These are phyloP conservation scores for Tiliacea citrago DNA, from an alignment of 2,888 invertebrate species.

Conservation along the genomic window DNA sequence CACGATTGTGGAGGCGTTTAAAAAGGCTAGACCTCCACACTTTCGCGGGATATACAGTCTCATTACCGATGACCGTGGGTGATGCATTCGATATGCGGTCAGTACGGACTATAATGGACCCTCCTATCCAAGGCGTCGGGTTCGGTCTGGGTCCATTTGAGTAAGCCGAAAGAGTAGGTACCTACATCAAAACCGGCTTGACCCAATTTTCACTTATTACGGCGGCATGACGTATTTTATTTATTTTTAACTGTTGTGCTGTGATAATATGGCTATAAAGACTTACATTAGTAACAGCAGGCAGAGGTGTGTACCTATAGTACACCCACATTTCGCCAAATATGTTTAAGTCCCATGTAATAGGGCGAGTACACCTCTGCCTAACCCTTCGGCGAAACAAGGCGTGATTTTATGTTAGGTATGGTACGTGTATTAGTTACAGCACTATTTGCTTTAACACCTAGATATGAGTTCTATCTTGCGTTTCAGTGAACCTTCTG, in stretches of 20 bases:
- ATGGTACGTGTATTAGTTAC: no score
- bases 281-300: not conserved
- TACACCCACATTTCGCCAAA: not conserved
- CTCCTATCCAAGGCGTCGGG: not conserved
- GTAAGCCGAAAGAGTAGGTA: not conserved
- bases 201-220: no score
- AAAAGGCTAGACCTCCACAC: not conserved
- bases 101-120: no score
- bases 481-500: slow-evolving; percentile 29
- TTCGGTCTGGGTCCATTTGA: not conserved
- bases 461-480: not conserved
- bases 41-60: no score
- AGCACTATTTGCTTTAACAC: not conserved
- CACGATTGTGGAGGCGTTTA: not conserved
- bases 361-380: not conserved
- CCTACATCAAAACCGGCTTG: not conserved
- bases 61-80: not conserved
- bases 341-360: not conserved
- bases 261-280: not conserved
- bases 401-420: not conserved
- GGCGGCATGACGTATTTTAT: not conserved
- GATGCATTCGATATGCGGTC: not conserved
- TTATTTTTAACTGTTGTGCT: not conserved
- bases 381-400: not conserved
- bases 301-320: not conserved